Evolutionary conservation across 2,888 invertebrate genomes (phyloP).

Genomic region (Stenodera caucasica): DNA sequence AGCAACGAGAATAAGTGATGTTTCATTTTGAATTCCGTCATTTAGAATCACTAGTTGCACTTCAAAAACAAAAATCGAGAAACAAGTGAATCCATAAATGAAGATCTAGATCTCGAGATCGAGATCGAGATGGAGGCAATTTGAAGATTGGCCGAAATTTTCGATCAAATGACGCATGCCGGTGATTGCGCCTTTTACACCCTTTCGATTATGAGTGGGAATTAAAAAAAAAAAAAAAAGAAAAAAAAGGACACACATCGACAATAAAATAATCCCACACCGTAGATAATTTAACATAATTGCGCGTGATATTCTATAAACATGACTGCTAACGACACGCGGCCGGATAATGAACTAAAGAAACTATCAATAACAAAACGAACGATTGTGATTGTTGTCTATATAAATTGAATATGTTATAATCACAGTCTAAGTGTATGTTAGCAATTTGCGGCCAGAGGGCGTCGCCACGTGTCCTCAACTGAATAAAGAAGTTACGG

Average conservation of each 20-base stretch:
- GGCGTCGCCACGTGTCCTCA: conserved; percentile 55
- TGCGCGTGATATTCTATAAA: conserved; percentile 52
- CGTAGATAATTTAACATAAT: conserved; percentile 55
- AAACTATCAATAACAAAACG: conserved; percentile 57
- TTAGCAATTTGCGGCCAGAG: conserved; percentile 56
- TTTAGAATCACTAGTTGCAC: no score
- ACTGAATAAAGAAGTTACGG: conserved; percentile 54
- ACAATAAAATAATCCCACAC: conserved; percentile 35
- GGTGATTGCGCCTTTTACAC: not conserved
- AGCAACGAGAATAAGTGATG: no score
- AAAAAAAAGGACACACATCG: not conserved
- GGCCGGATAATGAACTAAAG: conserved; percentile 57
- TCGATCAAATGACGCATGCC: not conserved
- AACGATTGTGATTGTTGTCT: conserved; percentile 41
- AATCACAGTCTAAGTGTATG: conserved; percentile 46
- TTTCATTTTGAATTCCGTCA: no score
- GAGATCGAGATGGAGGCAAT: no score
- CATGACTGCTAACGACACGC: conserved; percentile 52
- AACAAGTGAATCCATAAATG: no score
- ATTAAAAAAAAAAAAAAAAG: not conserved
- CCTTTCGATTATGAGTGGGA: conserved; percentile 1
- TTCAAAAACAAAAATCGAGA: no score
- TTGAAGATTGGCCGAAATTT: no score
- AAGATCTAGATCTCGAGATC: no score
- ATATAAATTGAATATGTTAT: not conserved